Evolutionary conservation across 2,888 invertebrate species (phyloP).

Genomic region (Norana najaformis): DNA sequence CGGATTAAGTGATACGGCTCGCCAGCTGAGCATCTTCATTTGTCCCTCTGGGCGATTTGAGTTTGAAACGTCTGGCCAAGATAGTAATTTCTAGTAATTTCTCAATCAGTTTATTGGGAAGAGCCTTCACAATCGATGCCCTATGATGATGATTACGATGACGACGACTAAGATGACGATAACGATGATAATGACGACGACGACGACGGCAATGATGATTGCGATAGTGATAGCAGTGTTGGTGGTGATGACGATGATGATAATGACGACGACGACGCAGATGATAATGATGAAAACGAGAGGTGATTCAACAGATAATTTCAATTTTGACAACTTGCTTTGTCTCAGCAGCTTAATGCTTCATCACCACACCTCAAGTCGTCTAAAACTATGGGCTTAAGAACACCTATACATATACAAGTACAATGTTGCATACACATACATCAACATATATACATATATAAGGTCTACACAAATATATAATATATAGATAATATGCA

Average conservation of each 20-base stretch:
- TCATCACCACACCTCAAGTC: not conserved
- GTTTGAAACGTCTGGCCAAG: too few relatives aligned
- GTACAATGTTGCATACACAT: too few relatives aligned
- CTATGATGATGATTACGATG: not conserved
- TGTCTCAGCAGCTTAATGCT: not conserved
- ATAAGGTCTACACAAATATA: too few relatives aligned
- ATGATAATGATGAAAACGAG: not conserved
- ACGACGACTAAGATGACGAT: not conserved
- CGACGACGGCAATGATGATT: not conserved
- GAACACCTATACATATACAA: too few relatives aligned
- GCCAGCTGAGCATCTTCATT: too few relatives aligned
- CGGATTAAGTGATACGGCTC: too few relatives aligned
- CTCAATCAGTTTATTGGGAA: too few relatives aligned
- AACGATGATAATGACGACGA: constrained; percentile 14
- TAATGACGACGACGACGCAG: not conserved
- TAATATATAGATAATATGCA: not conserved
- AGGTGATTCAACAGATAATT: not conserved
- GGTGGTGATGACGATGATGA: not conserved
- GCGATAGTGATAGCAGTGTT: too few relatives aligned
- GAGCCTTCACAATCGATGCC: too few relatives aligned
- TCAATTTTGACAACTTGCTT: not conserved
- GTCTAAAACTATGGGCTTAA: not conserved
- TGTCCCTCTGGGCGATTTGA: too few relatives aligned
- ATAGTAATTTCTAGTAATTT: too few relatives aligned
- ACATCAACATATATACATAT: too few relatives aligned